phyloP scores from a whole-genome alignment of 2,113 vertebrate species.

The Mellivora capensis region DNA sequence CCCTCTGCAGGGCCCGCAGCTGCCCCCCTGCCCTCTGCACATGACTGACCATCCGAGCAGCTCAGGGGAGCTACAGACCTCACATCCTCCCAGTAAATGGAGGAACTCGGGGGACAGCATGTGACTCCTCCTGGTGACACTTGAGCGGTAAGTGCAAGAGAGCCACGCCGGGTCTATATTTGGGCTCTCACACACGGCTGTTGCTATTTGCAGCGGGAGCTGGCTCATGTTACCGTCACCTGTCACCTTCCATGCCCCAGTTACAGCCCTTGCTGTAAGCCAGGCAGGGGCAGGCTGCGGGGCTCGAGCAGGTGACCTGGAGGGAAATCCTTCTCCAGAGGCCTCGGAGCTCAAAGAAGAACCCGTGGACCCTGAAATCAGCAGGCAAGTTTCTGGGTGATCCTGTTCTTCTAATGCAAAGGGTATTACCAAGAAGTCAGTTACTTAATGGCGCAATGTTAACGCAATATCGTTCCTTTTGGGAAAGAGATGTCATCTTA shows the following conservation, averaged over 20 bases:
- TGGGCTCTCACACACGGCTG: slow-evolving; percentile 79
- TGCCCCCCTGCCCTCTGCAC: not conserved
- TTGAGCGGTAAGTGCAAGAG: slow-evolving; percentile 76
- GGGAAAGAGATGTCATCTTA: slow-evolving; percentile 47
- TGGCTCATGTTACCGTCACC: slow-evolving; percentile 77
- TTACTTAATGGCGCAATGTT: slow-evolving; percentile 30
- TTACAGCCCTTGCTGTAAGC: slow-evolving; percentile 53
- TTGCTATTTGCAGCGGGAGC: slow-evolving; percentile 71
- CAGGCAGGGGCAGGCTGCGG: not conserved
- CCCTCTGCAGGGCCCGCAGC: not conserved
- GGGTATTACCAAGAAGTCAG: not conserved
- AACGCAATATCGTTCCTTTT: slow-evolving; percentile 62
- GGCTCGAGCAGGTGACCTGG: slow-evolving; percentile 14
- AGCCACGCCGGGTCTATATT: slow-evolving; percentile 85
- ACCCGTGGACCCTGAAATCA: slow-evolving; percentile 68
- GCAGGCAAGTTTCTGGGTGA: slow-evolving; percentile 80
- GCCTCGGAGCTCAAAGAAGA: slow-evolving; percentile 68
- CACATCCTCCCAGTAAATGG: not conserved
- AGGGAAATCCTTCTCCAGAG: slow-evolving; percentile 51
- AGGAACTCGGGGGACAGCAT: not conserved
- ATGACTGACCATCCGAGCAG: not conserved
- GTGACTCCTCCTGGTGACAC: slow-evolving; percentile 75
- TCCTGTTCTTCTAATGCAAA: slow-evolving; percentile 49
- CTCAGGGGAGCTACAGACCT: not conserved
- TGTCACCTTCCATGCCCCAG: slow-evolving; percentile 54